A percentile compares a stretch with the other conserved stretches of the same genome.
phyloP scores from a whole-genome alignment of 2,797 vertebrate species.

The Acanthopagrus latus region DNA sequence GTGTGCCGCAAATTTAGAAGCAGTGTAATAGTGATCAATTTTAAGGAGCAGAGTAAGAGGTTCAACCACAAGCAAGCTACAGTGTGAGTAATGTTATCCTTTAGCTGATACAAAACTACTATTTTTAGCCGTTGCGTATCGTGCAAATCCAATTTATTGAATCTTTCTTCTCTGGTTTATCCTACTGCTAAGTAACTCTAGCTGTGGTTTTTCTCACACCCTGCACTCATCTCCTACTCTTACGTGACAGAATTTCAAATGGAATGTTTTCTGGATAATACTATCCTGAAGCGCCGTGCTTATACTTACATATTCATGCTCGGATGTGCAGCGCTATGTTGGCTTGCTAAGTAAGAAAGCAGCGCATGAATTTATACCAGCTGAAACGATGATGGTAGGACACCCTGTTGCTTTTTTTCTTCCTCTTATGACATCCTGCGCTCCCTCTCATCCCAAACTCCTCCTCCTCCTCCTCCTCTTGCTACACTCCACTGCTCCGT shows the following conservation, averaged over 20 bases:
- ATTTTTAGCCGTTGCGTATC: background rate
- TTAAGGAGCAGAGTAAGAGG: constrained; percentile 33
- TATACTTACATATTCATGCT: constrained; percentile 43
- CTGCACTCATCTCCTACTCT: constrained; percentile 14
- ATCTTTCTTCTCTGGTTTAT: constrained; percentile 31
- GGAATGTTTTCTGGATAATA: constrained; percentile 42
- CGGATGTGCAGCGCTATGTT: constrained; percentile 58
- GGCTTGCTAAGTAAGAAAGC: constrained; percentile 47
- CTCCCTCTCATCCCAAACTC: constrained; percentile 36
- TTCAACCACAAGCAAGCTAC: constrained; percentile 1
- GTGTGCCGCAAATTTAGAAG: constrained; percentile 53
- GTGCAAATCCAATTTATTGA: constrained; percentile 13
- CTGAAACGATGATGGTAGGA: constrained; percentile 51
- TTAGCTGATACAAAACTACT: background rate
- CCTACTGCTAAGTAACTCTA: constrained; percentile 24
- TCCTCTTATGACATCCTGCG: constrained; percentile 48
- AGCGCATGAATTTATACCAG: constrained; percentile 44
- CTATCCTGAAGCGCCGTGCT: constrained; percentile 1
- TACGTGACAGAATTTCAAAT: constrained; percentile 44
- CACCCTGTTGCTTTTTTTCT: constrained; percentile 49
- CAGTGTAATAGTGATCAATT: constrained; percentile 46
- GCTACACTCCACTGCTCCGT: constrained; percentile 24
- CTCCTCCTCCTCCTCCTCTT: constrained; percentile 18
- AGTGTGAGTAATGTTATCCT: background rate
- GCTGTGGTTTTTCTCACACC: constrained; percentile 21